phyloP scores from a whole-genome alignment of 2,113 vertebrate species.

The Bos javanicus region DNA sequence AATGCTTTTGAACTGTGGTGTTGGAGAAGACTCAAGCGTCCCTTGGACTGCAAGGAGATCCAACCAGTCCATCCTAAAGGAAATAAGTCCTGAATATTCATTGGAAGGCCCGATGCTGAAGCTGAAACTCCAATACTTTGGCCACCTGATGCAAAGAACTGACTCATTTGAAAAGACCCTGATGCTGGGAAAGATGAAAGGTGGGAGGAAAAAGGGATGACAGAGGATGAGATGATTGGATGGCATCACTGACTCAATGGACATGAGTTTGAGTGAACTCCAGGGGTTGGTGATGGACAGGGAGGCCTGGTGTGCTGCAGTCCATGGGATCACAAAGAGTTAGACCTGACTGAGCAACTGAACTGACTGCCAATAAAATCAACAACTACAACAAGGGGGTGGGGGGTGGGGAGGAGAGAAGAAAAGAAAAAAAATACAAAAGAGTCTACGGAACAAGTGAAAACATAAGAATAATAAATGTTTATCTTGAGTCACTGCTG shows the following conservation, averaged over 20 bases:
- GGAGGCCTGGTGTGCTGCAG: background rate
- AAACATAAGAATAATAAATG: background rate
- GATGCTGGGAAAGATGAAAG: background rate
- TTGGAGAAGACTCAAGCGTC: background rate
- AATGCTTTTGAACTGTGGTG: background rate
- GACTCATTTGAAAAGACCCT: background rate
- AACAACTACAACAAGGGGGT: accelerated
- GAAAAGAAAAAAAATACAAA: background rate
- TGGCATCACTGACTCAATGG: accelerated
- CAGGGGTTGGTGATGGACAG: background rate
- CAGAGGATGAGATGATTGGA: background rate
- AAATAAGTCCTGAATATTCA: background rate
- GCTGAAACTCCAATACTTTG: background rate
- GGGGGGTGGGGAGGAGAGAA: accelerated
- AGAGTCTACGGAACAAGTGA: background rate
- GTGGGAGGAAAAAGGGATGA: background rate
- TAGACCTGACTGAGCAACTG: accelerated
- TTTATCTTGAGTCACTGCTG: background rate
- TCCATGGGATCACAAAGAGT: background rate
- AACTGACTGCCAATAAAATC: background rate
- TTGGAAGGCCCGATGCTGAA: background rate
- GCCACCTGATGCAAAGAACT: background rate
- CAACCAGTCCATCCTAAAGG: background rate
- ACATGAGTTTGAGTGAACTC: background rate
- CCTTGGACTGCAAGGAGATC: background rate